These are phyloP conservation scores for Polia nebulosa DNA, from an alignment of 2,888 invertebrate genomes.

Conservation along the genomic window DNA sequence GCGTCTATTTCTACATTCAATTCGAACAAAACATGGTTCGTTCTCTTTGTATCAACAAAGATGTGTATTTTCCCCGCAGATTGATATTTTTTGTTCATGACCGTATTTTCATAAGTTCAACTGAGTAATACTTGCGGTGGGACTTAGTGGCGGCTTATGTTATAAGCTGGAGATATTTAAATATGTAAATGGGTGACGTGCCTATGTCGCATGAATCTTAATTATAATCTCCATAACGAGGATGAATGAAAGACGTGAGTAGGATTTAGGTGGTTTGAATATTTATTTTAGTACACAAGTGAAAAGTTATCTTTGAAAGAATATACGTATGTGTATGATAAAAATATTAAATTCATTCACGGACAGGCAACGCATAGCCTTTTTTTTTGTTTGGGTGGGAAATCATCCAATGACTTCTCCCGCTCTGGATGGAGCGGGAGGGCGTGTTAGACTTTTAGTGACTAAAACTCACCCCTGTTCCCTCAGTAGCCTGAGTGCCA, in stretches of 20 bases:
- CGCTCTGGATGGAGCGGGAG: no score
- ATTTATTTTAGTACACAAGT: neutral
- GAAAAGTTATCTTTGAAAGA: neutral
- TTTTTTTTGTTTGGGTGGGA: no score
- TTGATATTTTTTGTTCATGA: slow-evolving; percentile 28
- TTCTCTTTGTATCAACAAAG: slow-evolving; percentile 5
- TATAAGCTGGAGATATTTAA: slow-evolving; percentile 48
- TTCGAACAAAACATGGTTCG: slow-evolving; percentile 25
- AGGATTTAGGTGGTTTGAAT: neutral
- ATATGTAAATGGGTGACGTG: slow-evolving; percentile 61
- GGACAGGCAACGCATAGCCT: no score
- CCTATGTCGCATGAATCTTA: slow-evolving; percentile 67
- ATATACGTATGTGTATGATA: no score
- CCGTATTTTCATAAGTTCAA: slow-evolving; percentile 19
- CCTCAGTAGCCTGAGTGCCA: no score
- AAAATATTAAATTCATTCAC: neutral
- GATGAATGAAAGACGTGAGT: slow-evolving; percentile 27
- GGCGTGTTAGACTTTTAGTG: no score
- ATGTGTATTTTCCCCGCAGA: slow-evolving; percentile 16
- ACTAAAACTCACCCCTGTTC: no score
- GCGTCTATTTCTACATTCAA: slow-evolving; percentile 20
- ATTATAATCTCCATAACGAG: slow-evolving; percentile 64
- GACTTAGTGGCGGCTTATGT: slow-evolving; percentile 36
- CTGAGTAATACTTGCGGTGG: slow-evolving; percentile 10
- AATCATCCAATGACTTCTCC: no score